phyloP scores from a whole-genome alignment of 2,797 vertebrate species.

The Columba guinea region DNA sequence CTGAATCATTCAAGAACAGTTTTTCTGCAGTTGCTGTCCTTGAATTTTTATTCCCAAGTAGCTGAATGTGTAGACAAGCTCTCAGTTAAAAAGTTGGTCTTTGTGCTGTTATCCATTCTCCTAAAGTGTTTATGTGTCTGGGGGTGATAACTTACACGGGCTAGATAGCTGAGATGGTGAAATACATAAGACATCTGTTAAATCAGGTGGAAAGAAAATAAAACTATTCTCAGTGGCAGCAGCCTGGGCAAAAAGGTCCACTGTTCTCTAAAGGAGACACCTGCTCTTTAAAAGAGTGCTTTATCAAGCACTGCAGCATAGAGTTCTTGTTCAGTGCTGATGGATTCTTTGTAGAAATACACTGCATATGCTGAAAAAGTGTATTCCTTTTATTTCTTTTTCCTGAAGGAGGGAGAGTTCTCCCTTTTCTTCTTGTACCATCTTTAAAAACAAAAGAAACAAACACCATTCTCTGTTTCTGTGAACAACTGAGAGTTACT shows the following conservation, averaged over 20 bases:
- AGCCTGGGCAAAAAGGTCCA: background rate
- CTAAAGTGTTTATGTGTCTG: constrained; percentile 36
- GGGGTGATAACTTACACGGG: background rate
- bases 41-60: constrained; percentile 33
- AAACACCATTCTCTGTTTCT: background rate
- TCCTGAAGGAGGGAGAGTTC: background rate
- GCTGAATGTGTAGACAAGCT: constrained; percentile 1
- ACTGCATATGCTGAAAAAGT: background rate
- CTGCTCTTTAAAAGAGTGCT: background rate
- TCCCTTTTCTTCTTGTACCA: background rate
- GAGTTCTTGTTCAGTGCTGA: background rate
- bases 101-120: constrained; percentile 2
- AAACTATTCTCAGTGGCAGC: background rate
- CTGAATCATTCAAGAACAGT: background rate
- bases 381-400: background rate
- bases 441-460: background rate
- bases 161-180: constrained; percentile 10
- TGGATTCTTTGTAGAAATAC: background rate
- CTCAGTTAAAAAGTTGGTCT: background rate
- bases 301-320: background rate
- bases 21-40: constrained; percentile 17
- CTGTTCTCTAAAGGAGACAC: background rate
- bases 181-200: constrained; percentile 30
- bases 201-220: constrained; percentile 41
- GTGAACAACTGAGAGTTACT: background rate